Base-by-base conservation (phyloP, 2,797 vertebrate genomes). In the Sebastes iracundus region DNA sequence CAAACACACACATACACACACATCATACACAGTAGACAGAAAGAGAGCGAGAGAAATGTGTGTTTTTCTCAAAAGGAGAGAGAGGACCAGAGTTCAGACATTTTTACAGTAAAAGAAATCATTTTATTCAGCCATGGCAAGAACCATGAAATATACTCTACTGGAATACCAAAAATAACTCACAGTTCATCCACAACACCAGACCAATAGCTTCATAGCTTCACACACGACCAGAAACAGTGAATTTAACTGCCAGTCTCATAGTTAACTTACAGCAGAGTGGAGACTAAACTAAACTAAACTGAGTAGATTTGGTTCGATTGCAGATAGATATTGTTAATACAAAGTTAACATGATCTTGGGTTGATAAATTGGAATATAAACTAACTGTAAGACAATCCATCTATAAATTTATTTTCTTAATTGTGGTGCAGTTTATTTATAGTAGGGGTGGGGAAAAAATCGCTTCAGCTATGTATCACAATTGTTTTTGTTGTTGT, bases 1-100 rank as follows among this genome's bases (percentile, higher is more conserved):
- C 18, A 77, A 18, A 70, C 28, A 77, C 22, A 55, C 22, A 81
- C 61, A 67, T 30, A 63, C 30, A 75, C 53, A 81, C 14, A 73
- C 20, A 73, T 38, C 20, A 72, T 13, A 73, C 16, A 30, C 27
- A 25, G 28, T 8, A 46, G 10, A n/a, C 38, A 56, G 22, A 56
- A 60, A 49, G 23, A 70, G 23, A 9, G 38, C 14, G 1, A 42
- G 11, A 66, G 10, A 8, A 60, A 27, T 33, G 8, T 14, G 12
- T 23, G 49, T 25, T 42, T 59, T 62, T 80, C 73, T 72, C 32
- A 82, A 69, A 63, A 58, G 23, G 8, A 66, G 6, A 3, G 14
- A 64, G 66, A 73, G 33, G 32, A 66, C 59, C 25, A 22, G 46
- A 49, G 18, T 49, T 8, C 46, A 68, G 38, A 65, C 1, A 25